phyloP scores from a whole-genome alignment of 1,140 invertebrate genomes.

The Leptonema lineaticorne region DNA sequence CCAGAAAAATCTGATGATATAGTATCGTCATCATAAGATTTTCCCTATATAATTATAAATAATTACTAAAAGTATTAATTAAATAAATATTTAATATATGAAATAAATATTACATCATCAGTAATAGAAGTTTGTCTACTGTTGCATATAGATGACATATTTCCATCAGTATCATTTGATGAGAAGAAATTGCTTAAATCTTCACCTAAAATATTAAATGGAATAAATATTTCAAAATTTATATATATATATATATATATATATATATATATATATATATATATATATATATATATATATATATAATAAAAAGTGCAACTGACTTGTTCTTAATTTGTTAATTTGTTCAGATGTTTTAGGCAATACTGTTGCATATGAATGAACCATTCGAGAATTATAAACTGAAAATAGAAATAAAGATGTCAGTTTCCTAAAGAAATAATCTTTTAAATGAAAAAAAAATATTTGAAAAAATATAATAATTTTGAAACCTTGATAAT shows the following conservation, averaged over 20 bases:
- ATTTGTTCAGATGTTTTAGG: slow-evolving; percentile 40
- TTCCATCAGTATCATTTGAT: slow-evolving; percentile 29
- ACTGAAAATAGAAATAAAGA: slow-evolving; percentile 49
- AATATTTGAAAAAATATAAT: not conserved
- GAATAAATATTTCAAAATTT: no score
- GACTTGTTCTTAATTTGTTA: not conserved
- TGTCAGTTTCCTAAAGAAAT: not conserved
- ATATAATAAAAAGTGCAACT: not conserved
- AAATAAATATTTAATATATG: not conserved
- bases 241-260: not conserved
- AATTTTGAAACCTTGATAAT: slow-evolving; percentile 63
- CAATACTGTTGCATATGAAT: slow-evolving; percentile 60
- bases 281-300: not conserved
- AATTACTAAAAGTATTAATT: not conserved
- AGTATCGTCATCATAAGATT: slow-evolving; percentile 30
- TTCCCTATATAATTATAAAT: not conserved
- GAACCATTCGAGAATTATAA: slow-evolving; percentile 61
- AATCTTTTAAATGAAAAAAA: not conserved
- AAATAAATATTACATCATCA: slow-evolving; percentile 15
- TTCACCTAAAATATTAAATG: slow-evolving; percentile 2
- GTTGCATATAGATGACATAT: slow-evolving; percentile 34
- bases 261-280: not conserved
- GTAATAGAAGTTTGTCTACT: slow-evolving; percentile 34
- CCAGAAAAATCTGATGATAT: slow-evolving; percentile 47
- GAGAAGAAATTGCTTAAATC: slow-evolving; percentile 26